These are phyloP conservation scores for Globodera rostochiensis DNA, from an alignment of 1,140 invertebrate genomes.

Conservation along the genomic window DNA sequence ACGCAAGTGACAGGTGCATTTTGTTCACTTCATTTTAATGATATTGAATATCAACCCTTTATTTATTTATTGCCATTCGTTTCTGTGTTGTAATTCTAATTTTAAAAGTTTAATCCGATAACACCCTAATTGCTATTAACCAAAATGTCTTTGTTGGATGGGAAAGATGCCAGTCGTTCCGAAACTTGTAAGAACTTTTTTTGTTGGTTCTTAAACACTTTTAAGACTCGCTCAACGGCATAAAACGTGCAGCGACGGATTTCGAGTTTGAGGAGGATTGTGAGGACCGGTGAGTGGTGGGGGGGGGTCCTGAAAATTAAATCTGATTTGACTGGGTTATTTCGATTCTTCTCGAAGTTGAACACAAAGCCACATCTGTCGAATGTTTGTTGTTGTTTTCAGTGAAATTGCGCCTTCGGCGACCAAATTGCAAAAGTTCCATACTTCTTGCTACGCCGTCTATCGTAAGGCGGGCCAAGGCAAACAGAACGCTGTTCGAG, in stretches of 20 bases:
- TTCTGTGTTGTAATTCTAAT: neutral
- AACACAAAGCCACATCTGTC: too few species aligned
- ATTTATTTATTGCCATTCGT: neutral
- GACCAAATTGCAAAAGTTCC: constrained; percentile 7
- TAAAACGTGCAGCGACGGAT: neutral
- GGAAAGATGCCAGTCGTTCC: neutral
- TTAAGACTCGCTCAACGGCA: neutral
- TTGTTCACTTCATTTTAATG: too few species aligned
- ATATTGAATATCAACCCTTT: neutral
- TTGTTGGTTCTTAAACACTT: neutral
- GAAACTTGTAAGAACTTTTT: neutral
- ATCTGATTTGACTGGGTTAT: too few species aligned
- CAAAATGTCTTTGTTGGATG: neutral
- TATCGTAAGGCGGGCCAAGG: constrained; percentile 10
- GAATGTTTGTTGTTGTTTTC: neutral
- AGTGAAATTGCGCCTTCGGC: constrained; percentile 5
- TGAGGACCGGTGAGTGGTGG: neutral
- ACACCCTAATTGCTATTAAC: neutral
- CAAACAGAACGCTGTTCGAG: neutral
- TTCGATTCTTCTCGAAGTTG: too few species aligned
- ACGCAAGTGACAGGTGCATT: too few species aligned
- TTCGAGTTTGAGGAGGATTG: neutral
- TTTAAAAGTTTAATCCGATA: neutral
- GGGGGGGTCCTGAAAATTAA: too few species aligned
- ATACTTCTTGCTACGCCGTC: constrained; percentile 20